These are phyloP conservation scores for Apodemus agrarius DNA, from an alignment of 2,797 vertebrate species.

Conservation along the genomic window DNA sequence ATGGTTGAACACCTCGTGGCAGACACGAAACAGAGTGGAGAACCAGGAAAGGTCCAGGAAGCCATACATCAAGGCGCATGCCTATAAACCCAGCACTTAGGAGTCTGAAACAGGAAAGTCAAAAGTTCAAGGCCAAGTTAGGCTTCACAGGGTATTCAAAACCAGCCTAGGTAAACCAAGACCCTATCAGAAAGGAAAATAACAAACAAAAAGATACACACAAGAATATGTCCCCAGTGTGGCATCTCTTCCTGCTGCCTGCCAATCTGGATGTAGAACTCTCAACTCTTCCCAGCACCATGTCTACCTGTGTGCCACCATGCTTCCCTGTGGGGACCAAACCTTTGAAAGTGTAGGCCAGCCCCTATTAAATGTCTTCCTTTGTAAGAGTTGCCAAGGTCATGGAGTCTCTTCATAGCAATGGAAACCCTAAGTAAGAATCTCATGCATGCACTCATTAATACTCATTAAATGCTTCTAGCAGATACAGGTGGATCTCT, in stretches of 20 bases:
- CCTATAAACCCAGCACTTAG: background rate
- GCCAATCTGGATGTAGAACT: background rate
- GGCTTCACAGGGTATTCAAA: background rate
- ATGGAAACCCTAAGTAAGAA: background rate
- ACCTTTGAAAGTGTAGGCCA: background rate
- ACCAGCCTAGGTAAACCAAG: background rate
- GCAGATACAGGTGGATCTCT: background rate
- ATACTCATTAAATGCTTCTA: background rate
- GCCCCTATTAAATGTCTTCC: background rate
- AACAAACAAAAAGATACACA: background rate
- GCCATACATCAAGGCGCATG: background rate
- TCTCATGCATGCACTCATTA: background rate
- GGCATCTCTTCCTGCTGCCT: background rate
- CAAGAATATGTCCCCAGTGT: background rate
- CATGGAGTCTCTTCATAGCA: background rate
- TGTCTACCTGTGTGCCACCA: background rate
- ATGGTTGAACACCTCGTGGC: background rate
- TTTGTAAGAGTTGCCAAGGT: background rate
- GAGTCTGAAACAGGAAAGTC: background rate
- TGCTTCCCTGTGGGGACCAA: background rate
- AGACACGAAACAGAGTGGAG: background rate
- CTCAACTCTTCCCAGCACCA: background rate
- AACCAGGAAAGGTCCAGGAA: background rate
- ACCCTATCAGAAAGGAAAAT: background rate
- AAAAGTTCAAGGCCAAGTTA: background rate